Evolutionary conservation across 2,888 invertebrate genomes (phyloP), one percentile per base, ranked within the genome.

Genomic region (Drosophila percnosoma): DNA sequence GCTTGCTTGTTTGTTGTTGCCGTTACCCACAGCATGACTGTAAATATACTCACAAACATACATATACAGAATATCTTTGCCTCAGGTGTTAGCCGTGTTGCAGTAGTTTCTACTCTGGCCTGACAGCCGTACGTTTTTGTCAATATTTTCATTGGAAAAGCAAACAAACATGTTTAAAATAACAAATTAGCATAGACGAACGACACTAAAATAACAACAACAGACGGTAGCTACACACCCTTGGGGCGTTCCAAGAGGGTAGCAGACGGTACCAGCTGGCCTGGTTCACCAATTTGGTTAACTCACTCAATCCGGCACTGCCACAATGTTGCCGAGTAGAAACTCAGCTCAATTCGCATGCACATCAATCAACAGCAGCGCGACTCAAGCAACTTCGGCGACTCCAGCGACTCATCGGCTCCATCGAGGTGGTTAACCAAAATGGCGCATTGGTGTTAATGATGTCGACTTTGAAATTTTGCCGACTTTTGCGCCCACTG

Each of bases 151-250:
- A 71, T 71, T 78, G 73, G 73, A 70, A 80, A 73, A 72, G 82
- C 80, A 87, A 87, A 88, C 90, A 87, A 90, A 90, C 87, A 87
- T 89, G 89, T 73, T 90, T 90, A 87, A 87, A 87, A 89, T 90
- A 87, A 90, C 89, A 90, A 87, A 89, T 87, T 87, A 90, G 87
- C 89, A 87, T 90, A 87, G 87, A 80, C 72, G 55, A 68, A 74
- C 73, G 76, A 70, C 69, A 74, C 77, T 75, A 78, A 82, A 76
- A 89, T 74, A 86, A 89, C 90, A 38, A 73, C 69, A 57, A 24
- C 34, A 63, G 68, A 55, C 55, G 54, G 65, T 36, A 70, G 69
- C 60, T 63, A 29, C 62, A 53, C 68, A 57, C 76, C 73, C 69
- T 60, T 62, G 27, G 62, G 75, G 60, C 42, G 51, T 53, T 49